Conservation (phyloP, 2,797 vertebrate genomes). For the Picus viridis region DNA sequence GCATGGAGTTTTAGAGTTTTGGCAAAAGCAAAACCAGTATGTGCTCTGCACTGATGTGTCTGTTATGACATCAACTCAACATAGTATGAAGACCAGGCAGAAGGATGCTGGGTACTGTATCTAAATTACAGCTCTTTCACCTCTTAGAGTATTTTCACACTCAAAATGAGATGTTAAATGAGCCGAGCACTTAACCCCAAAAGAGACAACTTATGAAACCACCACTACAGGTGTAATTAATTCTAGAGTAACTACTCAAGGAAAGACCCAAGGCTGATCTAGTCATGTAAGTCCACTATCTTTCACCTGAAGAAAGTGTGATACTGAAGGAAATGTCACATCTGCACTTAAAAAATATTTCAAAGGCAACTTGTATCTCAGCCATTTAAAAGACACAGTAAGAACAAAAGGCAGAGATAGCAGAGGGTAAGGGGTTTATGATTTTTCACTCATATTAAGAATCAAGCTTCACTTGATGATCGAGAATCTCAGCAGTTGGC, state of each 20-base stretch:
- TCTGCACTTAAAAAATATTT: constrained; percentile 40
- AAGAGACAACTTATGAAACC: background rate
- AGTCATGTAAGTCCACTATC: constrained; percentile 18
- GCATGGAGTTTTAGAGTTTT: constrained; percentile 23
- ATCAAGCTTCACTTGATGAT: background rate
- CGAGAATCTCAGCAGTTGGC: background rate
- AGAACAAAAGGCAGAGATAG: background rate
- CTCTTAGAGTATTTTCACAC: constrained; percentile 34
- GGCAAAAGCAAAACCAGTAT: background rate
- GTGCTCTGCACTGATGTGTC: background rate
- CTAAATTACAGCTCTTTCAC: constrained; percentile 42
- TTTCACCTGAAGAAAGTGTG: constrained; percentile 13
- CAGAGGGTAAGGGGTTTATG: background rate
- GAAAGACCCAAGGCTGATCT: constrained; percentile 2
- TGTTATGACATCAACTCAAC: background rate
- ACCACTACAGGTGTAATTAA: background rate
- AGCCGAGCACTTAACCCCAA: background rate
- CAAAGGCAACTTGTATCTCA: background rate
- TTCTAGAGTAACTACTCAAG: constrained; percentile 8
- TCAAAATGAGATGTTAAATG: constrained; percentile 32
- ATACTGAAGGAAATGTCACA: constrained; percentile 49
- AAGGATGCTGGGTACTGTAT: background rate
- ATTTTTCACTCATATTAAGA: constrained; percentile 4
- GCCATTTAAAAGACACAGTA: background rate
- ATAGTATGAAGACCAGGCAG: background rate